These are phyloP conservation scores for Poeciliopsis paucimaculata DNA, from an alignment of 2,797 vertebrate genomes.

Conservation along the genomic window DNA sequence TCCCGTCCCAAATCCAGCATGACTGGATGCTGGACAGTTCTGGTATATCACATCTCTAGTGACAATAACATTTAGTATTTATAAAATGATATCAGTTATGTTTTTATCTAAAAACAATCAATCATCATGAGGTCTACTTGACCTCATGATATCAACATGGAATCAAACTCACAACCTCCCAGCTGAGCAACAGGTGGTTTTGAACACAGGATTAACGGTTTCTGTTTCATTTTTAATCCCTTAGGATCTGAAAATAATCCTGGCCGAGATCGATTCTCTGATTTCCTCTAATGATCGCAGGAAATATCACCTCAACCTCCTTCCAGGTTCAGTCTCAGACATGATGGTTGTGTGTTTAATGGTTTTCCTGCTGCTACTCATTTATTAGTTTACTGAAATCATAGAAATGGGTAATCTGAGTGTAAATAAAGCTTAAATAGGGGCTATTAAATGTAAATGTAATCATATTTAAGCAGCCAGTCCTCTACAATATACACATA, in stretches of 20 bases:
- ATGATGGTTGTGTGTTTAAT: neutral
- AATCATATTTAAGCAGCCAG: neutral
- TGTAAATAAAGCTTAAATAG: neutral
- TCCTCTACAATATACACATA: constrained; percentile 1
- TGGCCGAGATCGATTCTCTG: neutral
- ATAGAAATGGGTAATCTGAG: neutral
- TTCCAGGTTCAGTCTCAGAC: neutral
- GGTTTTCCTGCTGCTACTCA: neutral
- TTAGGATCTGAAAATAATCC: neutral
- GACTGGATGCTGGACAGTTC: neutral
- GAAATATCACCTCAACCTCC: neutral
- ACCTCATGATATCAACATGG: neutral
- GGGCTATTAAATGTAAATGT: neutral
- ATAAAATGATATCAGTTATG: neutral
- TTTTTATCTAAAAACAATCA: neutral
- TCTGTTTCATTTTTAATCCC: neutral
- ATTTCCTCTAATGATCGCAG: neutral
- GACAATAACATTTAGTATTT: neutral
- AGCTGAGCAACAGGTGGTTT: neutral
- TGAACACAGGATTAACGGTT: neutral
- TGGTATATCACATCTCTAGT: neutral
- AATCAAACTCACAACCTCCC: neutral
- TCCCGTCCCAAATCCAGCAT: neutral
- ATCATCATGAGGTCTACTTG: no score
- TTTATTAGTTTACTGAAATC: neutral